Base-by-base conservation (phyloP, 1,140 invertebrate species). In the Holotrichia oblita region DNA sequence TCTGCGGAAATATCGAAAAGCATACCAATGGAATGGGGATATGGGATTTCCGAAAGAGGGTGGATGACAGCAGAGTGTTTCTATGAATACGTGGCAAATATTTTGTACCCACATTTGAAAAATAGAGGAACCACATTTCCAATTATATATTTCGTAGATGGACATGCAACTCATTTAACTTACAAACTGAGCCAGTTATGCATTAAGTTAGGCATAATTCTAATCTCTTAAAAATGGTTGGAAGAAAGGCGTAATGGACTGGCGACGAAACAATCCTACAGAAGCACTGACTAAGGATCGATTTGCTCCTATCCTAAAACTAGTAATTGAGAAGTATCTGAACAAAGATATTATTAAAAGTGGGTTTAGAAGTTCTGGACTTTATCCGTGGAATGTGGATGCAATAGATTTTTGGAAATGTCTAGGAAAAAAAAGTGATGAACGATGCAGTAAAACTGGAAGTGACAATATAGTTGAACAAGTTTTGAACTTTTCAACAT, bases 61-160 rank as follows among this genome's bases (percentile, higher is more conserved):
- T 87, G 86, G 87, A 88, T 87, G 87, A 88, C 77, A 72, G 76
- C 79, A 40, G 82, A 84, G 79, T 27, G 82, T 6, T 87, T 87
- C 79, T 87, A 83, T 79, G 85, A 87, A 77, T 87, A 85, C 76
- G 81, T 87, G 44, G 79, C 78, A 74, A 85, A 87, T 80, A 79
- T 85, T 27, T 83, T 87, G 55, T 69, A 85, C 81, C 83, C 83
- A 9, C 83, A 82, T 75, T 73, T 87, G 27, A 22, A 6, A 3
- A 75, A 75, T 6, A 75, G 41, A 17, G 20, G 17, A 4, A 75
- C 40, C 4, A 8, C 4, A 73, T 73, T 73, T 73, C 69, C 69
- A 9, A 40, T 73, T 24, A 3, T 73, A 6, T 73, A 6, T 6
- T 86, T 85, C 80, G 73, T 85, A 12, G 85, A 86, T 79, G 84